phyloP scores from a whole-genome alignment of 2,888 invertebrate genomes.

The Cheilosia vernalis region DNA sequence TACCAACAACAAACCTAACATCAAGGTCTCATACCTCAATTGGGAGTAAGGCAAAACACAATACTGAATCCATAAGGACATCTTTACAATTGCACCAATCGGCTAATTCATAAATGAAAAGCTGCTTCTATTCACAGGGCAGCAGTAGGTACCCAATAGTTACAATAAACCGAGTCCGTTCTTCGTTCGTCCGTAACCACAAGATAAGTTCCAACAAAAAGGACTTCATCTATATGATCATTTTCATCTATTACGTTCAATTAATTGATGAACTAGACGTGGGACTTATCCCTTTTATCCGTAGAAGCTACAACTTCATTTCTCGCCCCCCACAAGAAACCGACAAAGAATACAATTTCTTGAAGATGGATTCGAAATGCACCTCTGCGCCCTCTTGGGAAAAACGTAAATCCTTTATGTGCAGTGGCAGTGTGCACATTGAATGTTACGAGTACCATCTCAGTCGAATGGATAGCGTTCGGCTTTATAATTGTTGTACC shows the following conservation, averaged over 20 bases:
- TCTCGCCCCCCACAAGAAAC: slow-evolving; percentile 9
- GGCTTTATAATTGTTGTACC: slow-evolving; percentile 67
- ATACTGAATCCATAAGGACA: neutral
- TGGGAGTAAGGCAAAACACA: too few species aligned
- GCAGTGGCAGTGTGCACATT: slow-evolving; percentile 29
- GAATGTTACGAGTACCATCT: slow-evolving; percentile 12
- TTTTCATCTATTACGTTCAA: slow-evolving; percentile 61
- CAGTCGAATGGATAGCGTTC: slow-evolving; percentile 37
- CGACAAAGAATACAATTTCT: slow-evolving; percentile 29
- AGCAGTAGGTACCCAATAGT: neutral
- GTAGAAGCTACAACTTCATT: slow-evolving; percentile 37
- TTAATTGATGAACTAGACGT: slow-evolving; percentile 67
- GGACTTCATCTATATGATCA: slow-evolving; percentile 23
- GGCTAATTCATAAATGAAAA: neutral
- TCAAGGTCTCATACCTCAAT: too few species aligned
- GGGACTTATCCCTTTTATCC: slow-evolving; percentile 39
- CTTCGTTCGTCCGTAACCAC: neutral
- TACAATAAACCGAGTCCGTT: slow-evolving; percentile 14
- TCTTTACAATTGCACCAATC: neutral
- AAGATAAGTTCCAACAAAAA: slow-evolving; percentile 1
- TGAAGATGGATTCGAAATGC: slow-evolving; percentile 59
- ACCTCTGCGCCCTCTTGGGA: slow-evolving; percentile 18
- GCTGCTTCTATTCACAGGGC: slow-evolving; percentile 8
- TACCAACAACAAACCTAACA: too few species aligned
- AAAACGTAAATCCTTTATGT: slow-evolving; percentile 63